Conservation (phyloP, 2,113 vertebrate species). For the Promerops cafer region DNA sequence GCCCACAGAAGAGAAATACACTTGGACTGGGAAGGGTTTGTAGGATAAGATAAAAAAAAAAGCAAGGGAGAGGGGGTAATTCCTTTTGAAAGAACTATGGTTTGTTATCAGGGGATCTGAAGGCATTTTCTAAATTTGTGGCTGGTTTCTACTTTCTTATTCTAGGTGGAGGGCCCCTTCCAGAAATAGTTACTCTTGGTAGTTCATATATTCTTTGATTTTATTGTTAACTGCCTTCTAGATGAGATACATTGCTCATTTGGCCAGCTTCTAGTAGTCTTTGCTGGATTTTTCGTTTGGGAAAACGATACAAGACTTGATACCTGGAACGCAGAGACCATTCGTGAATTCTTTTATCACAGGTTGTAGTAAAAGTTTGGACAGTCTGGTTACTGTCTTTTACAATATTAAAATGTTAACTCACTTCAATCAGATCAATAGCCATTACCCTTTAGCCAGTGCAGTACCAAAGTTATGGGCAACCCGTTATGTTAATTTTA, state of each 20-base stretch:
- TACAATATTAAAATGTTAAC: background rate
- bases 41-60: constrained; percentile 1
- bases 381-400: background rate
- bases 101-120: background rate
- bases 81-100: background rate
- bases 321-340: background rate
- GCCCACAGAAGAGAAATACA: background rate
- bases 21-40: background rate
- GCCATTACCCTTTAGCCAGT: background rate
- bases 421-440: background rate
- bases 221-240: background rate
- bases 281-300: background rate
- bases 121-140: background rate
- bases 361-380: background rate
- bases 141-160: background rate
- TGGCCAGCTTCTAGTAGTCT: background rate
- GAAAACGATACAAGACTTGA: background rate
- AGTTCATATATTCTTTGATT: background rate
- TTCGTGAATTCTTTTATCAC: background rate
- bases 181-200: background rate
- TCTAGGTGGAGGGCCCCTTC: background rate
- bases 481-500: background rate
- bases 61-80: background rate
- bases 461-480: background rate
- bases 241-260: background rate